Conservation (phyloP, 2,888 invertebrate genomes). For the Pristionchus mayeri region DNA sequence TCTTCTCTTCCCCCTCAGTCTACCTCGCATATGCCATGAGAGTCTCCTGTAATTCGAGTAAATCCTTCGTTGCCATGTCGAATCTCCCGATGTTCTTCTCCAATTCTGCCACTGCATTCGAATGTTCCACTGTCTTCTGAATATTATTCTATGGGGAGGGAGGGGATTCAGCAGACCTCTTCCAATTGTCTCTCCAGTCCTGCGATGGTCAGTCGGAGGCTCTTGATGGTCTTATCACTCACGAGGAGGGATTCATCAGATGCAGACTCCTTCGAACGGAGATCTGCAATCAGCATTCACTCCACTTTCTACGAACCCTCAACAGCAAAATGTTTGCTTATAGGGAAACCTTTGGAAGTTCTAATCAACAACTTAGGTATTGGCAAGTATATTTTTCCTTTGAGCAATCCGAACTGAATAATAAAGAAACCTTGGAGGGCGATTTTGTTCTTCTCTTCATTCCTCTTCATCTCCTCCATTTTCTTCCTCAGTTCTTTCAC, state of each 20-base stretch:
- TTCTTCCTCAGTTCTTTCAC: conserved; percentile 29
- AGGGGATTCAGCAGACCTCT: conserved; percentile 4
- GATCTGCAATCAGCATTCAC: neutral
- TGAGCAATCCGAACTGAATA: neutral
- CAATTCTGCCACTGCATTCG: conserved; percentile 3
- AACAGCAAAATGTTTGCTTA: no score
- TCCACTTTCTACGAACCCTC: no score
- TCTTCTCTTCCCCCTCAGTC: no score
- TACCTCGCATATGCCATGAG: conserved; percentile 40
- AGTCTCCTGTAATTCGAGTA: neutral
- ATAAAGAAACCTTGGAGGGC: neutral
- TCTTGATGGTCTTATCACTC: conserved; percentile 45
- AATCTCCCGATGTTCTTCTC: conserved; percentile 32
- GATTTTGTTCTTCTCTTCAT: conserved; percentile 2
- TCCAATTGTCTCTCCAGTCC: conserved; percentile 41
- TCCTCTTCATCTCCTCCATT: conserved; percentile 17
- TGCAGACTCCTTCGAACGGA: neutral
- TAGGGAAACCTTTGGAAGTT: neutral
- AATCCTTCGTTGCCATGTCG: conserved; percentile 31
- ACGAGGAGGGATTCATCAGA: neutral
- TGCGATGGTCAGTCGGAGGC: neutral
- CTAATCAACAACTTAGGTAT: neutral
- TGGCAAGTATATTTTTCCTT: neutral
- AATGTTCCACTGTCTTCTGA: conserved; percentile 42
- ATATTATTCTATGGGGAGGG: neutral